Conservation (phyloP, 2,888 invertebrate species). For the Athrips mouffetella region DNA sequence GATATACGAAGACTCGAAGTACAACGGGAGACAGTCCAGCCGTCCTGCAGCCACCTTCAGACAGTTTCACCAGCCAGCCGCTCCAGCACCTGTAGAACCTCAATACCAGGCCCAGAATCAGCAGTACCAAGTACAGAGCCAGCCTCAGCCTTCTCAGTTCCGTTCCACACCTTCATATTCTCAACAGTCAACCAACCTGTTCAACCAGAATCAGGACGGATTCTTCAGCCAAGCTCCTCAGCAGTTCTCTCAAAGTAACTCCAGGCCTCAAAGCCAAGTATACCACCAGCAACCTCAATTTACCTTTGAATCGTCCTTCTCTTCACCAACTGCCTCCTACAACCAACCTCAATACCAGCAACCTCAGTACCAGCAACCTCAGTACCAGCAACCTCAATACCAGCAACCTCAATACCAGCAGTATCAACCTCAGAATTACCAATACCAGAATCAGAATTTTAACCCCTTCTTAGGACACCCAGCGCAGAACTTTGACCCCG, state of each 20-base stretch:
- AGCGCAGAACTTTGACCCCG: constrained; percentile 84
- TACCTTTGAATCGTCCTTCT: constrained; percentile 58
- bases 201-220: constrained; percentile 32
- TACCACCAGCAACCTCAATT: constrained; percentile 66
- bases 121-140: constrained; percentile 29
- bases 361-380: constrained; percentile 36
- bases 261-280: constrained; percentile 58
- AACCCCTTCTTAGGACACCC: constrained; percentile 82
- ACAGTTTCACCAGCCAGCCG: constrained; percentile 46
- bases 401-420: constrained; percentile 35
- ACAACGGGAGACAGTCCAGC: constrained; percentile 57
- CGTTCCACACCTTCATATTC: constrained; percentile 34
- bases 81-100: constrained; percentile 31
- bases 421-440: constrained; percentile 42
- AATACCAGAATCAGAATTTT: constrained; percentile 55
- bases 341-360: constrained; percentile 52
- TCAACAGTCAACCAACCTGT: constrained; percentile 35
- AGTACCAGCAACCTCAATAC: constrained; percentile 41
- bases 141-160: constrained; percentile 32
- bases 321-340: constrained; percentile 29
- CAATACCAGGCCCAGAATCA: constrained; percentile 37
- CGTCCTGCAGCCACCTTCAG: constrained; percentile 41
- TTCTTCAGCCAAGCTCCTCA: constrained; percentile 20
- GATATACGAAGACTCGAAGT: constrained; percentile 85
- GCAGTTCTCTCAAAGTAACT: constrained; percentile 30